Conservation (phyloP, 1,140 invertebrate genomes). For the Brachionus rotundiformis region DNA sequence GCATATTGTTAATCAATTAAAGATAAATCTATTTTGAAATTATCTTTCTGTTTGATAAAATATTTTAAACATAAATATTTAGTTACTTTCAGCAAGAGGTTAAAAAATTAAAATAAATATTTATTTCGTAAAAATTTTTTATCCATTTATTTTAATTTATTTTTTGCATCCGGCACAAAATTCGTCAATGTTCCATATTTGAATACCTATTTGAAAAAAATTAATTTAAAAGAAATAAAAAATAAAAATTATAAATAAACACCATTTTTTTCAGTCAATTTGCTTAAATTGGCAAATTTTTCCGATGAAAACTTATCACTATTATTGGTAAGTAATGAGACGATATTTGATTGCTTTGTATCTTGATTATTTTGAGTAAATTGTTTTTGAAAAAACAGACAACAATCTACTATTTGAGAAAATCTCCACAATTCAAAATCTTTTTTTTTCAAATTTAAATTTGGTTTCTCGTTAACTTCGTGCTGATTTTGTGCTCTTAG, state of each 20-base stretch:
- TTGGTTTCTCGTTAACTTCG: not conserved
- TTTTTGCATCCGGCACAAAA: slow-evolving; percentile 40
- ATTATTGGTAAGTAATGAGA: slow-evolving; percentile 10
- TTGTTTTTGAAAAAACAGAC: slow-evolving; percentile 33
- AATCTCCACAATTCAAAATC: slow-evolving; percentile 25
- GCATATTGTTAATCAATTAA: too few species aligned
- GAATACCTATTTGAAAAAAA: not conserved
- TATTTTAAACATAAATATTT: not conserved
- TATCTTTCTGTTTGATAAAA: too few species aligned
- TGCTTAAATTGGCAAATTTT: not conserved
- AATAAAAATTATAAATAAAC: not conserved
- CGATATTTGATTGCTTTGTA: slow-evolving; percentile 16
- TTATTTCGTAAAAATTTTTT: not conserved
- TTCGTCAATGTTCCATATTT: not conserved
- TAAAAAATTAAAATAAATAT: not conserved
- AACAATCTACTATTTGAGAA: slow-evolving; percentile 44
- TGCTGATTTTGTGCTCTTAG: not conserved
- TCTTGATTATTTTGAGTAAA: not conserved
- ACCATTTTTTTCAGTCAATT: not conserved
- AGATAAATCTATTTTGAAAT: too few species aligned
- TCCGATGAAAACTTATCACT: not conserved
- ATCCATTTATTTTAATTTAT: not conserved
- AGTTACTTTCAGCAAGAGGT: not conserved
- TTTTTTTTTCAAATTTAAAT: slow-evolving; percentile 44
- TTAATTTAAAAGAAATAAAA: not conserved